phyloP scores from a whole-genome alignment of 1,140 invertebrate genomes.

The Daktulosphaira vitifoliae region DNA sequence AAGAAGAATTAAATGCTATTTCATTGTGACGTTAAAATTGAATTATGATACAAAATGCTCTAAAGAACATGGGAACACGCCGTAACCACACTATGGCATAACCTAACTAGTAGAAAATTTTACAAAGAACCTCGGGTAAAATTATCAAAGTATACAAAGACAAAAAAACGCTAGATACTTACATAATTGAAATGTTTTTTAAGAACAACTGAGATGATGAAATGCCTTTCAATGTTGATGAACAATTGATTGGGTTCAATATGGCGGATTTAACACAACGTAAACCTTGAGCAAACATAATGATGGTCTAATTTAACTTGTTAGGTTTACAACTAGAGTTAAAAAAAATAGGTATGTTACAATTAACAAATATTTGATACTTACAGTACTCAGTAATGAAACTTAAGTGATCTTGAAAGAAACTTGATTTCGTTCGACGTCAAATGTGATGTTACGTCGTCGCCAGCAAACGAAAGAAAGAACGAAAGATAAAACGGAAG shows the following conservation, averaged over 20 bases:
- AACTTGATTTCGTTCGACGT: not conserved
- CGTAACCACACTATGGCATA: no score
- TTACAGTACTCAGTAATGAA: no score
- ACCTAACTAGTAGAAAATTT: no score
- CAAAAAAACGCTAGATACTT: not conserved
- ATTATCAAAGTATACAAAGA: no score
- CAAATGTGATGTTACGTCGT: not conserved
- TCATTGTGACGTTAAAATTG: no score
- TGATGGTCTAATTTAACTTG: constrained; percentile 12
- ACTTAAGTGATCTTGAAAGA: not conserved
- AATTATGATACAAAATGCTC: no score
- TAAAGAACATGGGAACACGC: no score
- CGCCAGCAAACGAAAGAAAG: constrained; percentile 15
- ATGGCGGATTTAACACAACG: constrained; percentile 17
- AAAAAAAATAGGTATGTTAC: no score
- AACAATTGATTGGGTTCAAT: constrained; percentile 8
- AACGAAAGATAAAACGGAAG: not conserved
- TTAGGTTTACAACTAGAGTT: not conserved
- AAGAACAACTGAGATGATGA: constrained; percentile 4
- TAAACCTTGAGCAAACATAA: constrained; percentile 24
- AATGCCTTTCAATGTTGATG: no score
- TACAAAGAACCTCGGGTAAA: no score
- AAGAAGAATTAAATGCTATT: no score
- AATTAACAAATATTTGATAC: not conserved
- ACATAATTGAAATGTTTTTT: constrained; percentile 1